Percentiles rank a stretch among this genome's conserved stretches.
Evolutionary conservation across 2,888 invertebrate species (phyloP).

Genomic region (Baronia brevicornis): DNA sequence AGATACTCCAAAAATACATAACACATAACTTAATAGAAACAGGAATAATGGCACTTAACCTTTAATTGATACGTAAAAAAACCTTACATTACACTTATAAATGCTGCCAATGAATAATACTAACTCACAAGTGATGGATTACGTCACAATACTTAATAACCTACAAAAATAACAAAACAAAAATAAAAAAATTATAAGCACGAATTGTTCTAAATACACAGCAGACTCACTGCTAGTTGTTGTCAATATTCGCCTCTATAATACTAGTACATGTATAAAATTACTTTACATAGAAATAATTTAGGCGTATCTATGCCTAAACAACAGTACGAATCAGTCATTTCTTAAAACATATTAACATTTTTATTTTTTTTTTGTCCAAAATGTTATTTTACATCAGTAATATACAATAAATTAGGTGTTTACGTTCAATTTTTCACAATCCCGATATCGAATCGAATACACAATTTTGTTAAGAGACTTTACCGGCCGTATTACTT

Average conservation of each 20-base stretch:
- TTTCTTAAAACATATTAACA: slow-evolving; percentile 56
- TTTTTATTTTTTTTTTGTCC: slow-evolving; percentile 14
- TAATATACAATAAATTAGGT: slow-evolving; percentile 3
- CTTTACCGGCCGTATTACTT: too few species aligned
- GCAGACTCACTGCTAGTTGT: slow-evolving; percentile 1
- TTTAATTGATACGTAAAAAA: slow-evolving; percentile 22
- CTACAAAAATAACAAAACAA: slow-evolving; percentile 12
- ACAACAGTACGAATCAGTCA: slow-evolving; percentile 62
- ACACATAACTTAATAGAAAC: slow-evolving; percentile 19
- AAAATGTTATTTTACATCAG: slow-evolving; percentile 8
- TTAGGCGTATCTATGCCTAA: slow-evolving; percentile 58
- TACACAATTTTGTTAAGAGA: not conserved
- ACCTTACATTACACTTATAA: slow-evolving; percentile 24
- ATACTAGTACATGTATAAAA: slow-evolving; percentile 25
- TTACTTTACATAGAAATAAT: slow-evolving; percentile 42
- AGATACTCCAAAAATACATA: slow-evolving; percentile 10
- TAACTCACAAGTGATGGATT: slow-evolving; percentile 13
- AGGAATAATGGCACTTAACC: slow-evolving; percentile 36
- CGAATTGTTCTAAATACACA: slow-evolving; percentile 9
- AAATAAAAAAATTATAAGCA: slow-evolving; percentile 8
- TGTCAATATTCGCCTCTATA: slow-evolving; percentile 4
- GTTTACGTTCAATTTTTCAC: not conserved
- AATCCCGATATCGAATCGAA: not conserved
- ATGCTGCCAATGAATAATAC: slow-evolving; percentile 29
- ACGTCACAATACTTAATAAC: slow-evolving; percentile 6